These are phyloP conservation scores for Hyperoodon ampullatus DNA, from an alignment of 2,113 vertebrate species.

Conservation along the genomic window DNA sequence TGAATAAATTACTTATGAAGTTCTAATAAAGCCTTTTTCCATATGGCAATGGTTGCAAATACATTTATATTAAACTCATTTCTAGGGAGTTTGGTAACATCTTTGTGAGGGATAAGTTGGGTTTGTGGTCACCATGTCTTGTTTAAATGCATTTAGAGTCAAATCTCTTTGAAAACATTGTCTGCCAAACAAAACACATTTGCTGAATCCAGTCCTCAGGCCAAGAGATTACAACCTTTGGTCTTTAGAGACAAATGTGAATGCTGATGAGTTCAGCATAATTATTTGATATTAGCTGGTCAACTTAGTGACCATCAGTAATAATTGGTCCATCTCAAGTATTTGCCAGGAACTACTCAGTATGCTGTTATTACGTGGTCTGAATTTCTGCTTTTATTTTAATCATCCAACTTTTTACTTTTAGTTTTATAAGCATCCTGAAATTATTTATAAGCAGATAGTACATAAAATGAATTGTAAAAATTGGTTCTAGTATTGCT, in stretches of 20 bases:
- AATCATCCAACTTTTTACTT: background rate
- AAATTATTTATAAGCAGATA: conserved; percentile 35
- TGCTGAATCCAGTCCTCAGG: background rate
- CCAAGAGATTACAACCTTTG: background rate
- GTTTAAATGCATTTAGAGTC: conserved; percentile 44
- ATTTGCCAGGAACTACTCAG: background rate
- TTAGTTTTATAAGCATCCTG: conserved; percentile 5
- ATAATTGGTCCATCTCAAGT: conserved; percentile 5
- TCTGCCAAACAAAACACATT: conserved; percentile 18
- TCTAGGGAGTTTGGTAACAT: conserved; percentile 22
- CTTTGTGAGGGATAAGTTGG: background rate
- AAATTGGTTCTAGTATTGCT: background rate
- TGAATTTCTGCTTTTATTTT: conserved; percentile 10
- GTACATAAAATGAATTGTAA: conserved; percentile 1
- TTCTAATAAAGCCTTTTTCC: conserved; percentile 40
- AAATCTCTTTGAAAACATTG: conserved; percentile 13
- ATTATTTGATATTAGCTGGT: conserved; percentile 35
- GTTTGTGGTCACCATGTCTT: background rate
- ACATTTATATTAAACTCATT: conserved; percentile 40
- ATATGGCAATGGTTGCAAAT: background rate
- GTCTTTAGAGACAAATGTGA: conserved; percentile 7
- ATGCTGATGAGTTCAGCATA: background rate
- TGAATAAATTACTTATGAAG: background rate
- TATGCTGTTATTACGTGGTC: background rate
- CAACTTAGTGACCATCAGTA: background rate